Evolutionary conservation across 1,140 invertebrate species (phyloP), one percentile per base, ranked within the genome.

Genomic region (Zaprionus nigranus): DNA sequence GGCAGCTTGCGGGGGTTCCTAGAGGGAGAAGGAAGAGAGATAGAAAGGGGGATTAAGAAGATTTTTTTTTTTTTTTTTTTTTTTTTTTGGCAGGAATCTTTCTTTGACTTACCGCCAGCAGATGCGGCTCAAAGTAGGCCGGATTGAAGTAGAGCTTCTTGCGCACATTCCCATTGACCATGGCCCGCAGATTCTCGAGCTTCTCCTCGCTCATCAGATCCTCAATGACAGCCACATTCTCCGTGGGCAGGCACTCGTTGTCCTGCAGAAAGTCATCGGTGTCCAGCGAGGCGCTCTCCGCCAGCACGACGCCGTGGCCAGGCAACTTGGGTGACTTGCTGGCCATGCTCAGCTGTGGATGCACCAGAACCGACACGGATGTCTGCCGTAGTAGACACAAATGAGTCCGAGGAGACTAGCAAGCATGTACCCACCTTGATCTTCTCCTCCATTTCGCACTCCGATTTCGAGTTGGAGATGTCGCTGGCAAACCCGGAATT

Each of bases 61-160:
- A 30, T 30, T 30, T 1, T n/a, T n/a, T n/a, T n/a, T n/a, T n/a
- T n/a, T n/a, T n/a, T n/a, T n/a, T n/a, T n/a, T n/a, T n/a, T n/a
- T n/a, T n/a, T n/a, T n/a, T n/a, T n/a, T n/a, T n/a, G n/a, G 26
- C 6, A 28, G 3, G 9, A 51, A 22, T 3, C 38, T n/a, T 40
- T n/a, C 20, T 12, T 3, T 24, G 20, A 93, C 94, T 94, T 94
- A 97, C 97, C 93, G 96, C 92, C 80, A 98, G 93, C 26, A 97
- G 87, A 85, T 98, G 96, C 46, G 96, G 96, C 87, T 98, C 97
- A 84, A 98, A 97, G 86, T 97, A 97, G 3, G 97, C 96, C 2
- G 97, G 97, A 92, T 97, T 97, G 79, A 98, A 97, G 84, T 97
- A 97, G 0, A 97, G 93, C 82, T 97, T 97, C 69, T 96, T 95